Conservation (phyloP, 2,888 invertebrate species). For the Xanthia icteritia region DNA sequence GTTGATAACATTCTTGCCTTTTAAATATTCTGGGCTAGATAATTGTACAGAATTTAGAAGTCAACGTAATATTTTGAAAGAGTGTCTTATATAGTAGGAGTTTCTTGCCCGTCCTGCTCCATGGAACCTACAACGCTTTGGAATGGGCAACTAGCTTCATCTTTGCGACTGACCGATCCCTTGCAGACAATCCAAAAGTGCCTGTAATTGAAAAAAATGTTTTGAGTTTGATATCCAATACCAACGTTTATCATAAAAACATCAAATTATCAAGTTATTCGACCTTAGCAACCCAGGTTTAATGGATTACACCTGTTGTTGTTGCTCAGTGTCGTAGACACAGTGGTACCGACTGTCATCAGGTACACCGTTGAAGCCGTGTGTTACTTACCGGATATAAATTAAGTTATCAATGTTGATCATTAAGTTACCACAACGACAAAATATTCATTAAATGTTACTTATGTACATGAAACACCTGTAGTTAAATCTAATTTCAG, state of each 20-base stretch:
- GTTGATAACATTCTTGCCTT: too few relatives aligned
- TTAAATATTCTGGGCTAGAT: background rate
- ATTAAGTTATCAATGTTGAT: background rate
- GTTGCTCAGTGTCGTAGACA: background rate
- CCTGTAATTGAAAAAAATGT: too few relatives aligned
- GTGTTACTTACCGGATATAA: background rate
- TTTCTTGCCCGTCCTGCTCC: too few relatives aligned
- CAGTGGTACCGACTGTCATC: background rate
- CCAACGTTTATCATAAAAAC: background rate
- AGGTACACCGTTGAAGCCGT: background rate
- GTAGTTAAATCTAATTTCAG: background rate
- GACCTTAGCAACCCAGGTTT: background rate
- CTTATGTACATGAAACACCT: background rate
- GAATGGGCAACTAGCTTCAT: too few relatives aligned
- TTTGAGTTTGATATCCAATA: background rate
- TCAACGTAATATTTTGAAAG: conserved; percentile 1
- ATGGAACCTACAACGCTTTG: too few relatives aligned
- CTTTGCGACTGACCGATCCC: too few relatives aligned
- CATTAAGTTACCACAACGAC: background rate
- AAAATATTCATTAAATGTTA: background rate
- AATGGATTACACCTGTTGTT: background rate
- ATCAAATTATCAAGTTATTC: too few relatives aligned
- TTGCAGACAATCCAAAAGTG: too few relatives aligned
- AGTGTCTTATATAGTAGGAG: background rate
- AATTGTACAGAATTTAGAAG: background rate